Percentiles rank a stretch among this genome's conserved stretches.
These are phyloP conservation scores for Lepilemur septentrionalis DNA, from an alignment of 2,797 vertebrate genomes.

Conservation along the genomic window DNA sequence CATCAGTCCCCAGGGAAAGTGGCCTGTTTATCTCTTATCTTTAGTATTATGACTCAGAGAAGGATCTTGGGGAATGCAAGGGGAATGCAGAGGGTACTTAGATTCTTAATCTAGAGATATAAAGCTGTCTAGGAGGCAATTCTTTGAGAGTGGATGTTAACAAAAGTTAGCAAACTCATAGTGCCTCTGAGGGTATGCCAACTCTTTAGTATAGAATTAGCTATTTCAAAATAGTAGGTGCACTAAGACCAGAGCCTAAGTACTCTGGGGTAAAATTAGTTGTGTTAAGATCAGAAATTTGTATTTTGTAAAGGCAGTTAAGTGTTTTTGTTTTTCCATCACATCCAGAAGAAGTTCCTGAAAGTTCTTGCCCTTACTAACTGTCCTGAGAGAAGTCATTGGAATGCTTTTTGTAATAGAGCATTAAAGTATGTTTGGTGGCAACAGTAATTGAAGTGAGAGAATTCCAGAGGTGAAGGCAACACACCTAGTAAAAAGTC, in stretches of 20 bases:
- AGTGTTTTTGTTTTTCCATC: neutral
- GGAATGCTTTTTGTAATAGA: slow-evolving; percentile 21
- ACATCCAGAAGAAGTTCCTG: neutral
- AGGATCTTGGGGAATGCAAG: neutral
- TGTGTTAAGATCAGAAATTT: slow-evolving; percentile 6
- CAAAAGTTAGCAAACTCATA: neutral
- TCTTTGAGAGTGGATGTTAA: neutral
- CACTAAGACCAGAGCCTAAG: neutral
- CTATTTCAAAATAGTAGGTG: neutral
- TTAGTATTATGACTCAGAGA: neutral
- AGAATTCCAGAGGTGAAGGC: neutral
- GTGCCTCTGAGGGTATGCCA: neutral
- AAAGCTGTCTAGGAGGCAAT: neutral
- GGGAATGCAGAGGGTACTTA: neutral
- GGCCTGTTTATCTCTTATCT: neutral
- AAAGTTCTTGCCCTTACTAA: neutral
- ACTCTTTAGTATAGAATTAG: neutral
- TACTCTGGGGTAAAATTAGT: neutral
- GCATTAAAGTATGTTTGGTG: slow-evolving; percentile 17
- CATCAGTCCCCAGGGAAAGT: neutral
- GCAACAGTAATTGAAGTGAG: neutral
- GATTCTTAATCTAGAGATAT: neutral
- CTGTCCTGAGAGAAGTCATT: neutral
- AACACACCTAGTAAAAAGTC: neutral
- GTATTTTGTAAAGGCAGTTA: neutral